Conservation (phyloP, 2,113 vertebrate species). For the Pterocles orientalis region DNA sequence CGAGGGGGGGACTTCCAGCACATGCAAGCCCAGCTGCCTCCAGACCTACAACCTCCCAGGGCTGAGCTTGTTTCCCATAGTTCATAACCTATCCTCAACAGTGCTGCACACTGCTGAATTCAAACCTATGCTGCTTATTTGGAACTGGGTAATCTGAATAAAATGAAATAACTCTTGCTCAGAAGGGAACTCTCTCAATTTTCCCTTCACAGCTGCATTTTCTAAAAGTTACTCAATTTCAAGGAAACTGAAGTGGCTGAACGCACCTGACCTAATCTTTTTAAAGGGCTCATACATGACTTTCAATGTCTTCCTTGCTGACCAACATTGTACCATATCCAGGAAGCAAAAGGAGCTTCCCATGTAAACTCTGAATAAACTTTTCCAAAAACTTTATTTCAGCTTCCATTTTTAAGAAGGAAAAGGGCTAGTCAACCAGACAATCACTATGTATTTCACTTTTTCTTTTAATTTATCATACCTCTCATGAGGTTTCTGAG, state of each 20-base stretch:
- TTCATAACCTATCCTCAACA: neutral
- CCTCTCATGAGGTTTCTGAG: neutral
- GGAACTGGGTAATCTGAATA: neutral
- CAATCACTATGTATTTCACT: neutral
- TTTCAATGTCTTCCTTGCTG: neutral
- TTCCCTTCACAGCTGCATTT: neutral
- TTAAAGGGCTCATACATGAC: neutral
- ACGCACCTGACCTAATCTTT: neutral
- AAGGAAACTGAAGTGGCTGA: conserved; percentile 1
- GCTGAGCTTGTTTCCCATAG: neutral
- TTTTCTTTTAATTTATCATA: neutral
- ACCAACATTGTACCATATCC: neutral
- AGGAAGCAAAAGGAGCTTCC: neutral
- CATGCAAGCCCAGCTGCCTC: neutral
- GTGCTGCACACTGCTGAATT: neutral
- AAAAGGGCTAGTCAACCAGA: neutral
- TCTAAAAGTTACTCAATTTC: conserved; percentile 11
- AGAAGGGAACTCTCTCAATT: neutral
- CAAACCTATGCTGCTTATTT: neutral
- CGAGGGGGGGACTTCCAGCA: neutral
- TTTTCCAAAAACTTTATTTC: neutral
- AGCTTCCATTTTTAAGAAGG: neutral
- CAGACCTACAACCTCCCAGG: neutral
- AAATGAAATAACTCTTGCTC: conserved; percentile 3
- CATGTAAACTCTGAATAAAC: neutral